A percentile compares a stretch with the other conserved stretches of the same genome.
Conservation (phyloP, 2,888 invertebrate genomes). For the Timandra comae region DNA sequence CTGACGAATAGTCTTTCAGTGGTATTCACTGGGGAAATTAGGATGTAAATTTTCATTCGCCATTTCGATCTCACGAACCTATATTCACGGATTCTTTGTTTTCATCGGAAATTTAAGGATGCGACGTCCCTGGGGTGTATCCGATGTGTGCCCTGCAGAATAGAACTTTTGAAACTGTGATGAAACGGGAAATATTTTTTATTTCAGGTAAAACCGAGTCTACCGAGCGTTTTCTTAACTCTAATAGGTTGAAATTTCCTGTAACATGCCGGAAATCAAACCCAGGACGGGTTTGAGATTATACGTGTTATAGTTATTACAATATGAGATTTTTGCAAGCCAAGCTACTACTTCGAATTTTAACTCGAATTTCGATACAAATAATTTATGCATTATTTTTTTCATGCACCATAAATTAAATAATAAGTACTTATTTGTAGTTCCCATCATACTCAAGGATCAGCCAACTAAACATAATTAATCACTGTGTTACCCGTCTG, state of each 20-base stretch:
- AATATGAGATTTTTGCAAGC: too few relatives aligned
- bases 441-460: not conserved
- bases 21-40: constrained; percentile 71
- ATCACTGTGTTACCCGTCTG: constrained; percentile 3
- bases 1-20: constrained; percentile 56
- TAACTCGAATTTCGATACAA: not conserved
- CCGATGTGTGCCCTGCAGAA: constrained; percentile 32
- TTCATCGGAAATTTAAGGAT: constrained; percentile 70
- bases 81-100: constrained; percentile 70
- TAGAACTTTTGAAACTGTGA: constrained; percentile 19
- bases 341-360: too few relatives aligned
- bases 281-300: too few relatives aligned
- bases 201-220: constrained; percentile 3
- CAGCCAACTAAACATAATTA: not conserved
- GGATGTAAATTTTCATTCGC: constrained; percentile 72
- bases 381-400: not conserved
- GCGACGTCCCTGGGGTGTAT: constrained; percentile 42
- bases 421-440: not conserved
- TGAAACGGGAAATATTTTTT: constrained; percentile 15
- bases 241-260: too few relatives aligned
- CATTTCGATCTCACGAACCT: constrained; percentile 47
- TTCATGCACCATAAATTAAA: not conserved
- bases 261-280: too few relatives aligned
- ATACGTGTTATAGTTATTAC: too few relatives aligned
- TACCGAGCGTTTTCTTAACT: too few relatives aligned